A percentile compares a stretch with the other conserved stretches of the same genome.
Conservation (phyloP, 2,888 invertebrate species). For the Anthrax anthrax region DNA sequence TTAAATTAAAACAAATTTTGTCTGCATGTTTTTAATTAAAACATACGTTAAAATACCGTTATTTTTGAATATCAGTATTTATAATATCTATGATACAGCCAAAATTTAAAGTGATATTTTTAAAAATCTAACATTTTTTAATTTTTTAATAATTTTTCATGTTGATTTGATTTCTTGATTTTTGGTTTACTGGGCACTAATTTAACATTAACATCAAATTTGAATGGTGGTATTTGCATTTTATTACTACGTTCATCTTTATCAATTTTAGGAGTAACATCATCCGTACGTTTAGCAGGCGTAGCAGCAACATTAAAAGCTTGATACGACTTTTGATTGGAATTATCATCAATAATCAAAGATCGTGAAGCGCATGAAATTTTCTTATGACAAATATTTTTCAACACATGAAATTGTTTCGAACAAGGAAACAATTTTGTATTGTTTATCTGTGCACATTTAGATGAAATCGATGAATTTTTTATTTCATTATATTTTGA, state of each 20-base stretch:
- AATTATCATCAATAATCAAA: constrained; percentile 1
- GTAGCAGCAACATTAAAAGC: constrained; percentile 16
- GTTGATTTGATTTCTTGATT: constrained; percentile 14
- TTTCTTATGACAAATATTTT: constrained; percentile 3
- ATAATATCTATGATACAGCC: too few relatives aligned
- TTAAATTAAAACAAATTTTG: not conserved
- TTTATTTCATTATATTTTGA: not conserved
- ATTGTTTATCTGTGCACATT: constrained; percentile 14
- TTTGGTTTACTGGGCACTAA: constrained; percentile 45
- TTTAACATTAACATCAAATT: constrained; percentile 65
- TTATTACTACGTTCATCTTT: constrained; percentile 1
- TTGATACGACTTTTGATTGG: constrained; percentile 8
- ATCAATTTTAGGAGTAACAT: constrained; percentile 3
- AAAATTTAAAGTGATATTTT: too few relatives aligned
- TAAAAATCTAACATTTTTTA: not conserved
- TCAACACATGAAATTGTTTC: constrained; percentile 33
- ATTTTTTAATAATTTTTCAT: constrained; percentile 3
- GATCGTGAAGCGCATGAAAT: constrained; percentile 8
- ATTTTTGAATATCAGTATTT: too few relatives aligned
- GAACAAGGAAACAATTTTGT: constrained; percentile 31
- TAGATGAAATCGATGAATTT: constrained; percentile 3
- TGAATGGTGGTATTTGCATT: constrained; percentile 39
- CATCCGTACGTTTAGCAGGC: constrained; percentile 13
- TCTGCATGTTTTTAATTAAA: too few relatives aligned
- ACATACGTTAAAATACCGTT: too few relatives aligned